Conservation (phyloP, 2,797 vertebrate genomes). For the Microchirus variegatus region DNA sequence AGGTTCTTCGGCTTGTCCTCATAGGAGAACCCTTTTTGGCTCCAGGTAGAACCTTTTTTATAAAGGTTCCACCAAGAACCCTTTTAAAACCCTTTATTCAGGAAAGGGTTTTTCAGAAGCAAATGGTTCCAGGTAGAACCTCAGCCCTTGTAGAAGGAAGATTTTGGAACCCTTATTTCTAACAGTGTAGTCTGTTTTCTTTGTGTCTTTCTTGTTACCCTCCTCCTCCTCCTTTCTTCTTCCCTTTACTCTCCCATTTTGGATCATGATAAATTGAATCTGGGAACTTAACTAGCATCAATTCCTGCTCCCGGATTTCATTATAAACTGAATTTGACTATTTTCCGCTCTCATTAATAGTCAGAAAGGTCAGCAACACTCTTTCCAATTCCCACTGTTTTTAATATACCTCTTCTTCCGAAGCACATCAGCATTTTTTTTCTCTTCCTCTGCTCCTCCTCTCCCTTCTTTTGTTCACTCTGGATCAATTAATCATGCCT, state of each 20-base stretch:
- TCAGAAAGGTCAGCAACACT: slow-evolving; percentile 74
- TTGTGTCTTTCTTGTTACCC: neutral
- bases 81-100: too few relatives aligned
- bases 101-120: too few relatives aligned
- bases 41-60: too few relatives aligned
- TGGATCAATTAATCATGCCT: slow-evolving; percentile 82
- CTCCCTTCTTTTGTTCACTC: slow-evolving; percentile 42
- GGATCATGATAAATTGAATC: slow-evolving; percentile 35
- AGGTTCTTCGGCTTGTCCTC: too few relatives aligned
- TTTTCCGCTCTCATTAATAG: slow-evolving; percentile 71
- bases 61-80: too few relatives aligned
- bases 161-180: too few relatives aligned
- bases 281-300: slow-evolving; percentile 13
- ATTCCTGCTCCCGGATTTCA: slow-evolving; percentile 38
- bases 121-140: too few relatives aligned
- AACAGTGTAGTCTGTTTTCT: too few relatives aligned
- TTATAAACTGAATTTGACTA: slow-evolving; percentile 37
- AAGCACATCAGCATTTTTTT: slow-evolving; percentile 71
- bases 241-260: slow-evolving; percentile 1
- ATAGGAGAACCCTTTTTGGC: too few relatives aligned
- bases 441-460: slow-evolving; percentile 43
- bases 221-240: neutral
- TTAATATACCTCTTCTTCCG: slow-evolving; percentile 71
- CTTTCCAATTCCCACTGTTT: slow-evolving; percentile 66
- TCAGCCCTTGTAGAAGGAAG: too few relatives aligned